Base-by-base conservation (phyloP, 2,888 invertebrate genomes). In the Gymnosoma rotundatum region DNA sequence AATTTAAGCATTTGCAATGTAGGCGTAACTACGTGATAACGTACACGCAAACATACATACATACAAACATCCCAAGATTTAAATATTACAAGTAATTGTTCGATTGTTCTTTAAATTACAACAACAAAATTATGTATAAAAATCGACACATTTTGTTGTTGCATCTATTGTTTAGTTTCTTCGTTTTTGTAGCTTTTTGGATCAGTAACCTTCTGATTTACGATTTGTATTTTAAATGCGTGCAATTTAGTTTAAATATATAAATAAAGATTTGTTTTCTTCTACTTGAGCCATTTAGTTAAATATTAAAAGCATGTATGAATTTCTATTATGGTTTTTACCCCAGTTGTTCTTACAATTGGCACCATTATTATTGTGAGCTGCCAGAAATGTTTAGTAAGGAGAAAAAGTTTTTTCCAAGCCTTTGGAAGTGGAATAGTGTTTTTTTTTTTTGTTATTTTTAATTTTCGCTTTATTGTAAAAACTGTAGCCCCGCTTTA, bases 201-300 rank as follows among this genome's bases (percentile, higher is more conserved):
- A n/a, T 14, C 45, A 36, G 48, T 58, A 67, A 60, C 82, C 76
- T 60, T 78, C 78, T 61, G 72, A 54, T 48, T 67, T 67, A 73
- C 82, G 73, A 83, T 83, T 83, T 83, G 74, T 83, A 83, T 83
- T 83, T 83, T 52, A 74, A 83, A 78, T 74, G 83, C 74, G 78
- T 78, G 74, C 78, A 78, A 69, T 74, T 83, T 74, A 52, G 74
- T 69, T 83, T 83, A 70, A 83, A 74, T 69, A 78, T 83, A 69
- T 78, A 78, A 78, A 78, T 78, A 69, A 78, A 69, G 67, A 73
- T 75, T 78, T 76, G 52, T 80, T 66, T 72, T 66, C 63, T 70
- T 70, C 21, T 75, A 42, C 36, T 76, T 75, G 69, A 70, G 58
- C 63, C 69, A 70, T 70, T 81, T 75, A 58, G 81, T 82, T 75